These are phyloP conservation scores for Caenorhabditis parvicauda DNA, from an alignment of 2,888 invertebrate genomes.

Conservation along the genomic window DNA sequence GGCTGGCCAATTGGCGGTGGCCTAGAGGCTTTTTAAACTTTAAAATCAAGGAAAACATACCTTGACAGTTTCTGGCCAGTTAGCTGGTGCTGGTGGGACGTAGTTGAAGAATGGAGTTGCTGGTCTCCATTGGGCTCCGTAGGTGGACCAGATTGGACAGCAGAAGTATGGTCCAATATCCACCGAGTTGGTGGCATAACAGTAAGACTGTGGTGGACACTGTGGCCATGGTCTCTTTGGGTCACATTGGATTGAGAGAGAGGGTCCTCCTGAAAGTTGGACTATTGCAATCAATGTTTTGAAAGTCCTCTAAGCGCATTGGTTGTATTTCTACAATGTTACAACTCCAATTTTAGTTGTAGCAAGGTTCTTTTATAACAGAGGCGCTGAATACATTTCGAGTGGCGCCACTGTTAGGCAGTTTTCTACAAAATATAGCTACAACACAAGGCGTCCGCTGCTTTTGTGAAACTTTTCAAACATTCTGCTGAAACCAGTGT, in stretches of 20 bases:
- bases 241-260: constrained; percentile 61
- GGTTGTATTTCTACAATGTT: too few relatives aligned
- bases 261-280: constrained; percentile 44
- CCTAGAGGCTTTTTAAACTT: constrained; percentile 6
- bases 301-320: too few relatives aligned
- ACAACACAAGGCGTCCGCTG: too few relatives aligned
- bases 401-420: too few relatives aligned
- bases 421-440: too few relatives aligned
- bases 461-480: too few relatives aligned
- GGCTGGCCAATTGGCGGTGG: constrained; percentile 54
- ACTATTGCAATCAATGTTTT: too few relatives aligned
- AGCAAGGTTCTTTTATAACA: too few relatives aligned
- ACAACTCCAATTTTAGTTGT: too few relatives aligned
- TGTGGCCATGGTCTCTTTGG: constrained; percentile 63
- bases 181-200: constrained; percentile 62
- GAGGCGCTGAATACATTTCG: too few relatives aligned
- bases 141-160: constrained; percentile 62
- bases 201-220: constrained; percentile 63
- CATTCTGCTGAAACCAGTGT: background rate
- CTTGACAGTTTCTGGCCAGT: constrained; percentile 56
- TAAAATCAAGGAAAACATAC: background rate
- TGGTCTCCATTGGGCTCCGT: constrained; percentile 61
- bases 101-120: constrained; percentile 62
- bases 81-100: constrained; percentile 61
- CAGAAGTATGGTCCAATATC: constrained; percentile 63